Evolutionary conservation across 2,797 vertebrate genomes (phyloP).

Genomic region (Sciurus vulgaris): DNA sequence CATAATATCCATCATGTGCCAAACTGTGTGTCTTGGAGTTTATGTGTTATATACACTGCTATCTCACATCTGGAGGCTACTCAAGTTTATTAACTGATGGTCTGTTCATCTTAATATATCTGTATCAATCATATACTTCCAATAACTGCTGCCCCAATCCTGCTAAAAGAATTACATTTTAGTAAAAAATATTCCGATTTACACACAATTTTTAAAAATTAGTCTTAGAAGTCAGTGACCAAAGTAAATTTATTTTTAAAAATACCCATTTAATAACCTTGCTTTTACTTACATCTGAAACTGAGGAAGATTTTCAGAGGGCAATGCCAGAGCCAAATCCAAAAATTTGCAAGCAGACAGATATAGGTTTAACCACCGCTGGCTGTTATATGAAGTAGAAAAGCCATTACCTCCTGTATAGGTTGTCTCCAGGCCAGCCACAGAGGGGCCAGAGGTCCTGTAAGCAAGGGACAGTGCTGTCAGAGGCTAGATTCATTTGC

Average conservation of each 20-base stretch:
- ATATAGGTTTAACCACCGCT: constrained; percentile 99
- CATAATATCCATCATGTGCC: neutral
- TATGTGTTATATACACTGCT: neutral
- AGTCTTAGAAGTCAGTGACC: constrained; percentile 10
- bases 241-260: constrained; percentile 62
- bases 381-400: constrained; percentile 99
- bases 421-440: constrained; percentile 97
- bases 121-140: neutral
- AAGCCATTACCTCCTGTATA: constrained; percentile 99
- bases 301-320: constrained; percentile 98
- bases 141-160: neutral
- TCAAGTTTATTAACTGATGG: neutral
- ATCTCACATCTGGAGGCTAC: neutral
- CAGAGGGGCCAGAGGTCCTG: constrained; percentile 97
- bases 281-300: constrained; percentile 97
- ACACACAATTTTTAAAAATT: neutral
- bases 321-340: constrained; percentile 97
- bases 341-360: constrained; percentile 99
- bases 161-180: neutral
- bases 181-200: constrained; percentile 23
- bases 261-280: neutral
- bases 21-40: neutral
- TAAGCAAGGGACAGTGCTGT: constrained; percentile 52
- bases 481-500: constrained; percentile 38
- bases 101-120: neutral